Base-by-base conservation (phyloP, 2,888 invertebrate species). In the Aphodius sticticus region DNA sequence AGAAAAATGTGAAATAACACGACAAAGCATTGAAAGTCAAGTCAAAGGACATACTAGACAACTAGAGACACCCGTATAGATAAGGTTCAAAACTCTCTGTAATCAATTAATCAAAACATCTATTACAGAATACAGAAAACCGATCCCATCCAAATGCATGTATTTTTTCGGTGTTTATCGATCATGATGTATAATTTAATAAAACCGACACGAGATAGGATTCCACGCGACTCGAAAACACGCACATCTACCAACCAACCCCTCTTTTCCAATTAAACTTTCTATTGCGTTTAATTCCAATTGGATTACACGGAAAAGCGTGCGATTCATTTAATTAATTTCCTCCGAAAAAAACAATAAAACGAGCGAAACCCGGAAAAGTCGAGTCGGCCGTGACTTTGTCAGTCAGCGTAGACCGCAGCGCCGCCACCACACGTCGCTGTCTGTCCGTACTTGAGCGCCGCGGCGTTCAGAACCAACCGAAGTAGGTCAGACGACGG, bases 251-350 rank as follows among this genome's bases (percentile, higher is more conserved):
- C 53, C 53, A 53, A 9, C 53, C 53, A 53, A 12, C 53, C 53
- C 12, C 53, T 53, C 7, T 53, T 53, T 53, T 53, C 53, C 53
- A 53, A 53, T 53, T 53, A 53, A 53, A 53, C 53, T 53, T 53
- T 53, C 53, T 53, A 53, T 53, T 53, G 53, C 53, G 6, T 53
- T 53, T 53, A 53, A 53, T 53, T 53, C 12, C 53, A 9, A 53
- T 53, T 53, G 53, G 53, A 53, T 53, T 53, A 53, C 53, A 53
- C 53, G 53, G 53, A 53, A 53, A 53, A 53, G 53, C 53, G 53
- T 53, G 53, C 53, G 53, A 53, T 12, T 12, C 53, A 53, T 53
- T 53, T 53, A 53, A 53, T 53, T 53, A 53, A 53, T 53, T 53
- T 53, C 53, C 53, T 53, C 53, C 9, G 53, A 53, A 53, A 53